Evolutionary conservation across 2,797 vertebrate genomes (phyloP).

Genomic region (Sebastes ruberrimus): DNA sequence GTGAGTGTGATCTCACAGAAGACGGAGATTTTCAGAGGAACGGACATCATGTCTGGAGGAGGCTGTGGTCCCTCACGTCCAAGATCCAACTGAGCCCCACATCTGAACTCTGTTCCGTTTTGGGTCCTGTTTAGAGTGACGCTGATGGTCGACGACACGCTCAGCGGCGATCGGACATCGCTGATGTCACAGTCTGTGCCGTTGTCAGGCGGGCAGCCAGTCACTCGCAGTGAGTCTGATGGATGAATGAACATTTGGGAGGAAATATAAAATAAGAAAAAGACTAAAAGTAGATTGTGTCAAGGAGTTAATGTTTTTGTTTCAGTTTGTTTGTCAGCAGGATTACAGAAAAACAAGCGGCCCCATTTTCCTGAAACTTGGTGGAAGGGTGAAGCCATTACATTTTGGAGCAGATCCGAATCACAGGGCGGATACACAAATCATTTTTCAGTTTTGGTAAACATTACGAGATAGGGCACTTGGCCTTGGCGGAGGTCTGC

Average conservation of each 20-base stretch:
- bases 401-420: neutral
- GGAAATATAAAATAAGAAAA: neutral
- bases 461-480: neutral
- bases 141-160: conserved; percentile 7
- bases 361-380: neutral
- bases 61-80: neutral
- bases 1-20: conserved; percentile 68
- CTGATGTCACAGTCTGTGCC: neutral
- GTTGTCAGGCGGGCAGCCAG: neutral
- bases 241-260: neutral
- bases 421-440: neutral
- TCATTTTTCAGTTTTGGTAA: neutral
- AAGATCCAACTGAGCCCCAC: conserved; percentile 66
- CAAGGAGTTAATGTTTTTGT: neutral
- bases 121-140: conserved; percentile 45
- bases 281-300: neutral
- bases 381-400: neutral
- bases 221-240: conserved; percentile 17
- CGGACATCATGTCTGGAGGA: conserved; percentile 20
- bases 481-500: too few species aligned
- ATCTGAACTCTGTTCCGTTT: conserved; percentile 48
- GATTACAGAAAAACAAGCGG: neutral
- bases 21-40: conserved; percentile 53
- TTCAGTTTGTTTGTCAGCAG: neutral
- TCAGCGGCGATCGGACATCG: neutral